Evolutionary conservation across 2,888 invertebrate genomes (phyloP), one percentile per base, ranked within the genome.

Genomic region (Allophyes oxyacanthae): DNA sequence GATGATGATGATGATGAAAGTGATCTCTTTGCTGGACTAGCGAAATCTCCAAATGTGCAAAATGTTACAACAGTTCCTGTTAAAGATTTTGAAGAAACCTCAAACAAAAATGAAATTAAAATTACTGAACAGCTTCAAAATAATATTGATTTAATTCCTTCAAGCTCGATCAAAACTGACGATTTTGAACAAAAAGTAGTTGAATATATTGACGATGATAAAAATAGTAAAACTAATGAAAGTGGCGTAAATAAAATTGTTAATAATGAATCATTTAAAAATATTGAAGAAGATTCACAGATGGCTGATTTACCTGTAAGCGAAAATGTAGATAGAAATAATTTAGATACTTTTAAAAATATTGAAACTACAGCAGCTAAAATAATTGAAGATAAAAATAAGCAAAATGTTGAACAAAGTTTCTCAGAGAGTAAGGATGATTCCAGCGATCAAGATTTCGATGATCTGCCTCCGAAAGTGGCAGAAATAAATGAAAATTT

Each of bases 1-100:
- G 87, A 83, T 69, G 87, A 89, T 50, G 86, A 88, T 38, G 84
- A 83, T 66, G 79, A 81, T 54, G 78, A 79, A 6, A 55, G 15
- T 51, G 59, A 60, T 43, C 53, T 85, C 5, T 84, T 85, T 58
- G 50, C 59, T 36, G 48, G 56, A 33, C 9, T 53, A n/a, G 20
- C 30, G 2, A 64, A 61, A 55, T 40, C 50, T 13, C 0, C 38
- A 30, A 57, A 30, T 5, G n/a, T 33, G 0, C 7, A 32, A 36
- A 58, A 34, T 15, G 1, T 32, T 7, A 10, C 30, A 44, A 8
- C 54, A 51, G 41, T n/a, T 30, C 6, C 38, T 40, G 41, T 25
- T 25, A 51, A 36, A 51, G 40, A 34, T 4, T 20, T 20, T 33
- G n/a, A n/a, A 28, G 15, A n/a, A 49, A 49, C 15, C 7, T 1